Evolutionary conservation across 2,797 vertebrate genomes (phyloP).

Genomic region (Cryptoprocta ferox): DNA sequence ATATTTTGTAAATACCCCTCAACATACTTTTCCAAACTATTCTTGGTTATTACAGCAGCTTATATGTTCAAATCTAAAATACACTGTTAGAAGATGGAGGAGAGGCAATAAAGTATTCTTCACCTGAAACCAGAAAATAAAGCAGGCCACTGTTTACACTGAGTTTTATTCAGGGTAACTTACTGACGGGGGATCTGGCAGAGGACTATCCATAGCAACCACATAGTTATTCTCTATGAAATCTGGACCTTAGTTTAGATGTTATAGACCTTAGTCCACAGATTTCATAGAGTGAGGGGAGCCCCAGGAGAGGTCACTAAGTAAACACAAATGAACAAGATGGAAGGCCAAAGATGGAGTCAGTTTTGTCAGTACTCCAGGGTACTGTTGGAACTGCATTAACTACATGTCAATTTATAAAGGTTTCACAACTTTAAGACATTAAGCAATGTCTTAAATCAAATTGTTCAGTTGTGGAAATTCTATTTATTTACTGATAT

Average conservation of each 20-base stretch:
- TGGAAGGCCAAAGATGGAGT: not conserved
- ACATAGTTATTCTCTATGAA: not conserved
- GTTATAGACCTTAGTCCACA: not conserved
- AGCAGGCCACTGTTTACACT: not conserved
- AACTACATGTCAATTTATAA: not conserved
- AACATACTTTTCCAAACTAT: not conserved
- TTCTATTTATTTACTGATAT: not conserved
- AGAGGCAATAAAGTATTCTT: not conserved
- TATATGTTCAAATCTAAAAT: not conserved
- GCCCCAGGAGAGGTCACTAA: not conserved
- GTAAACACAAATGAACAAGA: not conserved
- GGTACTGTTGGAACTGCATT: not conserved
- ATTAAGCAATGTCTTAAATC: not conserved
- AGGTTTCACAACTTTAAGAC: not conserved
- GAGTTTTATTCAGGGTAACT: not conserved
- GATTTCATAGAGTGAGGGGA: not conserved
- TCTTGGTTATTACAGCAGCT: not conserved
- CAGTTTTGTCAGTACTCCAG: not conserved
- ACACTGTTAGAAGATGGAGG: not conserved
- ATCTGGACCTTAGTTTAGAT: not conserved
- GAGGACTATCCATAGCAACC: not conserved
- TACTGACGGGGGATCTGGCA: not conserved
- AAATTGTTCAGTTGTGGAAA: not conserved
- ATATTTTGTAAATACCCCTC: not conserved
- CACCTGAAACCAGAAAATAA: not conserved